Evolutionary conservation across 2,797 vertebrate species (phyloP).

Genomic region (Paguma larvata): DNA sequence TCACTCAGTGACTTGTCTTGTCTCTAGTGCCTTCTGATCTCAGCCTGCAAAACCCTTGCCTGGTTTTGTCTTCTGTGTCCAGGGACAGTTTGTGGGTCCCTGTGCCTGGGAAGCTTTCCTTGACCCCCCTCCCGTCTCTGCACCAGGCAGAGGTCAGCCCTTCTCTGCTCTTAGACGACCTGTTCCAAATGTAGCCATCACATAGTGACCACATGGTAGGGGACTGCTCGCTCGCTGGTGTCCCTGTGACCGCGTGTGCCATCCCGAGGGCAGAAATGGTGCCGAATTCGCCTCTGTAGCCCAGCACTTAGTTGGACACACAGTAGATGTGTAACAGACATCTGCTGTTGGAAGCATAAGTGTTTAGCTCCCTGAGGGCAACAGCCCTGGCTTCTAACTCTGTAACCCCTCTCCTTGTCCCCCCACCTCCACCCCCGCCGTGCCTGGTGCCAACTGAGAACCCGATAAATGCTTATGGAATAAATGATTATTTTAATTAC

Average conservation of each 20-base stretch:
- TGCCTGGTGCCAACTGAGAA: neutral
- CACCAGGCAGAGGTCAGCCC: neutral
- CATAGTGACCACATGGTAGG: accelerated
- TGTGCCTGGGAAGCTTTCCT: neutral
- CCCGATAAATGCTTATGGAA: slow-evolving; percentile 70
- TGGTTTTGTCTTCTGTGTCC: neutral
- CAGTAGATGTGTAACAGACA: neutral
- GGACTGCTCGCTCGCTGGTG: neutral
- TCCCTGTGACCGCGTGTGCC: neutral
- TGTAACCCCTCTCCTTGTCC: too few species aligned
- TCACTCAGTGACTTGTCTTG: neutral
- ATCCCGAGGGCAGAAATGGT: neutral
- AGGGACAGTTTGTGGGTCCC: neutral
- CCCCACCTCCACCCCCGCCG: neutral
- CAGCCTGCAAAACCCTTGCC: neutral
- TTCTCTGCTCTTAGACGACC: neutral
- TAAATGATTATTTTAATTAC: slow-evolving; percentile 84
- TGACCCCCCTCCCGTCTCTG: neutral
- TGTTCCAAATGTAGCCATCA: neutral
- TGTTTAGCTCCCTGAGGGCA: slow-evolving; percentile 26
- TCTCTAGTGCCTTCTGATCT: neutral
- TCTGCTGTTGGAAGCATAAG: neutral
- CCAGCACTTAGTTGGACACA: neutral
- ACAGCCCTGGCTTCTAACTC: neutral
- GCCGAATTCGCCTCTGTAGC: neutral